Conservation (phyloP, 2,888 invertebrate genomes). For the Mellilla xanthometata region DNA sequence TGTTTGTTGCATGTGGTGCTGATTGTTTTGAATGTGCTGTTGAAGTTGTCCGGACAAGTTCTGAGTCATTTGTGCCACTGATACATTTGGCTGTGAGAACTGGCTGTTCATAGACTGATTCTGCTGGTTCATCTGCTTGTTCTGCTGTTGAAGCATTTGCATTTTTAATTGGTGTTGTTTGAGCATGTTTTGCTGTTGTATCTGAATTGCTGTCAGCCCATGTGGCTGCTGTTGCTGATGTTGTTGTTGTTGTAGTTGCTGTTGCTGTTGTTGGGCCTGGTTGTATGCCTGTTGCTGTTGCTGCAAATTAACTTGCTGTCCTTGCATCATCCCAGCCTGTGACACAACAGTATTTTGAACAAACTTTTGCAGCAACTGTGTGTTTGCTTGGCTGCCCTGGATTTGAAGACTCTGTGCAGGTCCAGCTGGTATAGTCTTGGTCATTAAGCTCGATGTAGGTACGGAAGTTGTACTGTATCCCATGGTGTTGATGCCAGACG, state of each 20-base stretch:
- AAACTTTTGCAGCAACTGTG: conserved; percentile 69
- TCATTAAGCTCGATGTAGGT: conserved; percentile 66
- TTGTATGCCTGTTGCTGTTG: conserved; percentile 57
- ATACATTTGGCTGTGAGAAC: conserved; percentile 68
- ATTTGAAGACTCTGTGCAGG: conserved; percentile 72
- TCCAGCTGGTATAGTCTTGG: conserved; percentile 68
- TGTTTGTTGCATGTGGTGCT: conserved; percentile 70
- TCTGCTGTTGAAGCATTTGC: conserved; percentile 72
- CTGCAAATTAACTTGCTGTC: conserved; percentile 62
- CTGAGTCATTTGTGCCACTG: conserved; percentile 70
- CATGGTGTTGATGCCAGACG: conserved; percentile 66
- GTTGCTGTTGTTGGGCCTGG: conserved; percentile 51
- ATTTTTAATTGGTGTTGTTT: conserved; percentile 83
- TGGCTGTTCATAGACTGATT: conserved; percentile 43
- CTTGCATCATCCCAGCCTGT: conserved; percentile 59
- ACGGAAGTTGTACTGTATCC: conserved; percentile 64
- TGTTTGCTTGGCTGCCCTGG: conserved; percentile 64
- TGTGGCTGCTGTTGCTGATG: conserved; percentile 63
- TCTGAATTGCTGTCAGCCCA: conserved; percentile 72
- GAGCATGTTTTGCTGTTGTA: conserved; percentile 79
- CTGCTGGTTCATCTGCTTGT: conserved; percentile 52
- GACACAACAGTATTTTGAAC: conserved; percentile 62
- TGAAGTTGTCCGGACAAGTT: conserved; percentile 67
- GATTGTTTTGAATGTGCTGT: conserved; percentile 65
- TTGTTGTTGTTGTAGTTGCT: conserved; percentile 52